Evolutionary conservation across 2,113 vertebrate species (phyloP).

Genomic region (Gymnogyps californianus): DNA sequence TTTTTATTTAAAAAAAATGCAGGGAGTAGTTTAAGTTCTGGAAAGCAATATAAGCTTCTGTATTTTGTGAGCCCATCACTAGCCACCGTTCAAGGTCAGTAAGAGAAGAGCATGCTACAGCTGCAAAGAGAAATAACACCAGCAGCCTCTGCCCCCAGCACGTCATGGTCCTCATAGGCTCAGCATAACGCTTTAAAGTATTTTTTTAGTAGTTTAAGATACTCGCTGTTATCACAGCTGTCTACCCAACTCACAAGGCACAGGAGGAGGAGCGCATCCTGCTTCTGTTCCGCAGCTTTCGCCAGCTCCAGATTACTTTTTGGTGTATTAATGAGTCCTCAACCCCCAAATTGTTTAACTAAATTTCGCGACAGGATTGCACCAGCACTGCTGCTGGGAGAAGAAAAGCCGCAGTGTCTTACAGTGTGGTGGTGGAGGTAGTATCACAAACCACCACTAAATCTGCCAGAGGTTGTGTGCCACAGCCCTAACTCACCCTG

Average conservation of each 20-base stretch:
- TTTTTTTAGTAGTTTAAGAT: not conserved
- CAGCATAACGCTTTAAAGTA: not conserved
- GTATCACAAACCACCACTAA: not conserved
- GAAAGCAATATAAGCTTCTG: not conserved
- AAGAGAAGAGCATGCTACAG: not conserved
- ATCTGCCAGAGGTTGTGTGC: not conserved
- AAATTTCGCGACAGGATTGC: not conserved
- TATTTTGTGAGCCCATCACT: not conserved
- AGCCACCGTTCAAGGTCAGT: not conserved
- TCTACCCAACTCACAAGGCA: not conserved
- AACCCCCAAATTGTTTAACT: not conserved
- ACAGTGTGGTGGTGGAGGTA: rapidly evolving
- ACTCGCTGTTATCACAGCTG: not conserved
- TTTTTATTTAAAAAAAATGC: not conserved
- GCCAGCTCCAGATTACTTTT: not conserved
- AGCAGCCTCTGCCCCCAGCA: not conserved
- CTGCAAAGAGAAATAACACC: not conserved
- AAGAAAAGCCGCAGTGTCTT: not conserved
- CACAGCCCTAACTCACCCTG: too few relatives aligned
- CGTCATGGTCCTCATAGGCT: not conserved
- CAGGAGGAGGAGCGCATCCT: not conserved
- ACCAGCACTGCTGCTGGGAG: not conserved
- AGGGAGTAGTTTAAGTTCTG: not conserved
- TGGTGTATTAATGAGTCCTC: not conserved
- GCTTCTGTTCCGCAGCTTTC: not conserved